Base-by-base conservation (phyloP, 2,888 invertebrate genomes). In the Drosophila neotestacea region DNA sequence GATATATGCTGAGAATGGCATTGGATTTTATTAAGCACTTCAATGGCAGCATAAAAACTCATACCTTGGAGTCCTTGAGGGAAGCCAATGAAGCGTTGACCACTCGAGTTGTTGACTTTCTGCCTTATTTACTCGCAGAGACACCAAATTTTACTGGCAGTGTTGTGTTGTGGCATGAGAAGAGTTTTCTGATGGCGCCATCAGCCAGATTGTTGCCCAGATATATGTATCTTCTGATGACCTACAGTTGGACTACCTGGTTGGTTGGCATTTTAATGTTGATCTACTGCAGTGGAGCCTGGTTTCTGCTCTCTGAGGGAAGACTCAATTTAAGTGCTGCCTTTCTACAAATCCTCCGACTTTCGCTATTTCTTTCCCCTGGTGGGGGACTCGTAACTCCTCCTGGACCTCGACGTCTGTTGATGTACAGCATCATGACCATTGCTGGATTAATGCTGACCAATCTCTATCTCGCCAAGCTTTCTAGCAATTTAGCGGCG, bases 401-500 rank as follows among this genome's bases (percentile, higher is more conserved):
- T 0, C 73, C 74, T 2, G 28, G 60, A 0, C 52, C 65, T 4
- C 65, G 73, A 5, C 76, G 79, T 0, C 59, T 76, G 3, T 4
- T 78, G 0, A 11, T 81, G 5, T 81, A 76, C 36, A 3, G 73
- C 0, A 48, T 85, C 5, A 58, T 87, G 36, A 71, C 79, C 0
- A 22, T 78, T 9, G 13, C 65, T 1, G 85, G 89, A 0, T 73
- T 89, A 4, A 59, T 85, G n/a, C 32, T 89, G 0, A 85, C 84
- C 11, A 88, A 83, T 58, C 60, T 85, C 1, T 87, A 89, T 32
- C 52, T 76, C 51, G 81, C 84, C 0, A 69, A 79, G 52, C 64
- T 90, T 0, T 82, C 83, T 0, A 88, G 80, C 51, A 81, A 81
- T 62, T 54, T 76, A 32, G 79, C 88, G 1, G 74, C 85, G 0